These are phyloP conservation scores for Macrosiphum euphorbiae DNA, from an alignment of 2,888 invertebrate genomes.

Conservation along the genomic window DNA sequence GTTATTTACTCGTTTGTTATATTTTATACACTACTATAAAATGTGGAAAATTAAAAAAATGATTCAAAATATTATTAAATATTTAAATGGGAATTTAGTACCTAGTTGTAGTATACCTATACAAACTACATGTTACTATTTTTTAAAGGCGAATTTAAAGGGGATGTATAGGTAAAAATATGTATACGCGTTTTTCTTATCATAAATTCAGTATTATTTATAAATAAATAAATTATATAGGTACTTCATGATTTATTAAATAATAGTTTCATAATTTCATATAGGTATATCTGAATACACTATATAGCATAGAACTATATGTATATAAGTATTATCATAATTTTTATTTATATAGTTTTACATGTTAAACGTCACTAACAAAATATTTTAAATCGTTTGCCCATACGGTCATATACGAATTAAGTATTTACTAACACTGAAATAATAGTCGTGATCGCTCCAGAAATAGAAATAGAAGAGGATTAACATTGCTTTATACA, in stretches of 20 bases:
- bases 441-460: background rate
- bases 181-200: background rate
- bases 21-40: background rate
- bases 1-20: background rate
- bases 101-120: background rate
- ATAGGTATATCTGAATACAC: background rate
- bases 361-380: background rate
- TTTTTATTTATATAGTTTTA: background rate
- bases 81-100: background rate
- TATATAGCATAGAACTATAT: background rate
- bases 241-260: background rate
- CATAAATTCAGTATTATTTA: background rate
- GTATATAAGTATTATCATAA: background rate
- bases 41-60: background rate
- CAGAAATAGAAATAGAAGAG: constrained; percentile 5
- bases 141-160: background rate
- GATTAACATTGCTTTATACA: background rate
- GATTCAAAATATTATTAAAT: background rate
- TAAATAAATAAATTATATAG: background rate
- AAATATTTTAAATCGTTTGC: background rate
- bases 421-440: background rate
- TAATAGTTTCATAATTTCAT: background rate
- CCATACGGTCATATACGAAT: background rate
- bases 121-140: background rate
- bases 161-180: background rate